Conservation (phyloP, 2,888 invertebrate species). For the Chrysolina oricalcia region DNA sequence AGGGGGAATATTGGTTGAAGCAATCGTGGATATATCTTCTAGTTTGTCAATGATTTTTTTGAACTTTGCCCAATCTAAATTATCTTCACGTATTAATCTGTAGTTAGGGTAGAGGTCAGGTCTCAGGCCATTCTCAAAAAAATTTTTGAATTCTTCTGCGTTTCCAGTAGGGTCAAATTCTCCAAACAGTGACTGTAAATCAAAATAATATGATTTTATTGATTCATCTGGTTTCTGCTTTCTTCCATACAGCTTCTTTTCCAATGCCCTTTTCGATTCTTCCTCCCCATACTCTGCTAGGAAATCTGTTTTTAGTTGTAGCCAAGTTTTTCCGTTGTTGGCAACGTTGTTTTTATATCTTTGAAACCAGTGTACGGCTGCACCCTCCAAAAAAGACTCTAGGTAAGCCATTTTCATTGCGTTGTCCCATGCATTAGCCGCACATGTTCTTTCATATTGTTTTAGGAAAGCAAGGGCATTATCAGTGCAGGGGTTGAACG, state of each 20-base stretch:
- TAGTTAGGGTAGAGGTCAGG: constrained; percentile 27
- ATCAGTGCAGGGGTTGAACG: not conserved
- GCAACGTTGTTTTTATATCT: constrained; percentile 3
- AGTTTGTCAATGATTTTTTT: constrained; percentile 29
- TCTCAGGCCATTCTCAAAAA: constrained; percentile 31
- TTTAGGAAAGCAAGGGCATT: constrained; percentile 20
- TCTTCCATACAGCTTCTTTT: no score
- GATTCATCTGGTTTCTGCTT: no score
- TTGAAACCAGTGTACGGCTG: constrained; percentile 30
- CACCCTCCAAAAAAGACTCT: constrained; percentile 34
- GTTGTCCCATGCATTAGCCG: constrained; percentile 32
- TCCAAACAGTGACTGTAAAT: no score
- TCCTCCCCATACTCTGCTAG: no score
- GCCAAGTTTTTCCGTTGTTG: constrained; percentile 26
- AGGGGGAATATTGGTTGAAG: no score
- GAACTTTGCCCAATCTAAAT: constrained; percentile 31
- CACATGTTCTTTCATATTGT: constrained; percentile 31
- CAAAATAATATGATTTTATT: no score
- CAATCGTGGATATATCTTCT: constrained; percentile 24
- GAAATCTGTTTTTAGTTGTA: constrained; percentile 26
- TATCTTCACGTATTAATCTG: constrained; percentile 23
- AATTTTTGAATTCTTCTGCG: constrained; percentile 30
- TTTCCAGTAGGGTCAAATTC: constrained; percentile 8
- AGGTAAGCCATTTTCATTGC: constrained; percentile 33
- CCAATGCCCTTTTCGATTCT: no score